phyloP scores from a whole-genome alignment of 1,140 invertebrate genomes.

The Lordiphosa stackelbergi region DNA sequence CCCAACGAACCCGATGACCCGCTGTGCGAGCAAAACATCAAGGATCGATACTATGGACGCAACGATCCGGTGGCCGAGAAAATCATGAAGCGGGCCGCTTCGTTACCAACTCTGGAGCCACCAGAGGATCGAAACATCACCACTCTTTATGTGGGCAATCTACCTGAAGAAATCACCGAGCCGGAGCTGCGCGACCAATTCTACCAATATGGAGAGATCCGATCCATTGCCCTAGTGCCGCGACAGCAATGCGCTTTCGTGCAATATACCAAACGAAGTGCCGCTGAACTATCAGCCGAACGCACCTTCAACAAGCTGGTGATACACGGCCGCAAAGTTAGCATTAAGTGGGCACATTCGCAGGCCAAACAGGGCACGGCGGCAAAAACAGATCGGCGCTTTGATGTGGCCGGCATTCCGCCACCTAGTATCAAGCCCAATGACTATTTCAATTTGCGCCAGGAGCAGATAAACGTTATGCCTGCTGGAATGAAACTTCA shows the following conservation, averaged over 20 bases:
- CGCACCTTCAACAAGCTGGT: conserved; percentile 97
- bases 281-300: conserved; percentile 96
- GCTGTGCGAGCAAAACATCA: conserved; percentile 99
- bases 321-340: conserved; percentile 89
- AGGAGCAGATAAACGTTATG: conserved; percentile 79
- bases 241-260: conserved; percentile 99
- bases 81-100: conserved; percentile 93
- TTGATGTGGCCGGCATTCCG: conserved; percentile 91
- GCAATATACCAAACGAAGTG: conserved; percentile 92
- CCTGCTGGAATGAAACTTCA: conserved; percentile 78
- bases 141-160: conserved; percentile 96
- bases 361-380: conserved; percentile 83
- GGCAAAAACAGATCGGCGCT: conserved; percentile 77
- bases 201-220: conserved; percentile 99
- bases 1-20: conserved; percentile 99
- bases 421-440: conserved; percentile 81
- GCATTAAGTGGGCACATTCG: conserved; percentile 97
- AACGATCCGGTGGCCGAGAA: conserved; percentile 99
- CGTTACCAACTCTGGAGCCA: conserved; percentile 95
- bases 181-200: conserved; percentile 89
- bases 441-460: conserved; percentile 89
- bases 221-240: conserved; percentile 92
- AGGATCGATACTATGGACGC: conserved; percentile 98
- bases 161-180: conserved; percentile 92
- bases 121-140: conserved; percentile 98